phyloP scores from a whole-genome alignment of 2,797 vertebrate species.

The Acestrorhynchus altus region DNA sequence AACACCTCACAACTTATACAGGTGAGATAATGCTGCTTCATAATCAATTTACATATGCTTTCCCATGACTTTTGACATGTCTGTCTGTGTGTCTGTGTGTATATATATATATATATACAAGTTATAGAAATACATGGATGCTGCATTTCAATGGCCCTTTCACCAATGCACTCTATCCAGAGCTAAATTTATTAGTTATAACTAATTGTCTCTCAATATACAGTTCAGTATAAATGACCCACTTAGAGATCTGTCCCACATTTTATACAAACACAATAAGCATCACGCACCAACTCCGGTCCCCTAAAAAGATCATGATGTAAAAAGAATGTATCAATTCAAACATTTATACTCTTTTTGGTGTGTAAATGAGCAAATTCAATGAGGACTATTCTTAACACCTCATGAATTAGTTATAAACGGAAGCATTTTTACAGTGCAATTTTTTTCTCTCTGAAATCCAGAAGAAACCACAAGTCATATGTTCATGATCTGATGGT shows the following conservation, averaged over 20 bases:
- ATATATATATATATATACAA: too few species aligned
- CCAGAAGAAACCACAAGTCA: too few species aligned
- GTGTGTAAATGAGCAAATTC: background rate
- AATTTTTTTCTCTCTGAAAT: too few species aligned
- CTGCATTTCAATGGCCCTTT: too few species aligned
- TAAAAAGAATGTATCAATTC: background rate
- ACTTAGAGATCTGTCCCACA: constrained; percentile 23
- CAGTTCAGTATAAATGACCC: constrained; percentile 37
- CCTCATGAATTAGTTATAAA: background rate
- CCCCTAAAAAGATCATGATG: background rate
- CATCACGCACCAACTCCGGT: background rate
- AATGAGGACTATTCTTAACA: background rate
- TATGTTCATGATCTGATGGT: background rate
- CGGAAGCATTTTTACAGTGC: background rate
- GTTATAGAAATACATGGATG: too few species aligned
- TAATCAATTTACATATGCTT: too few species aligned
- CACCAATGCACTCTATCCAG: background rate
- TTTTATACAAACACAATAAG: background rate
- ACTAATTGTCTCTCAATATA: constrained; percentile 2
- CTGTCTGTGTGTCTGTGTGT: too few species aligned
- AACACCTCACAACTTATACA: too few species aligned
- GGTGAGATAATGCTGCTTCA: too few species aligned
- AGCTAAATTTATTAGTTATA: background rate
- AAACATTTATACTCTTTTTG: background rate
- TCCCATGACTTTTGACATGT: too few species aligned